Evolutionary conservation across 2,113 vertebrate species (phyloP).

Genomic region (Chrysochloris asiatica): DNA sequence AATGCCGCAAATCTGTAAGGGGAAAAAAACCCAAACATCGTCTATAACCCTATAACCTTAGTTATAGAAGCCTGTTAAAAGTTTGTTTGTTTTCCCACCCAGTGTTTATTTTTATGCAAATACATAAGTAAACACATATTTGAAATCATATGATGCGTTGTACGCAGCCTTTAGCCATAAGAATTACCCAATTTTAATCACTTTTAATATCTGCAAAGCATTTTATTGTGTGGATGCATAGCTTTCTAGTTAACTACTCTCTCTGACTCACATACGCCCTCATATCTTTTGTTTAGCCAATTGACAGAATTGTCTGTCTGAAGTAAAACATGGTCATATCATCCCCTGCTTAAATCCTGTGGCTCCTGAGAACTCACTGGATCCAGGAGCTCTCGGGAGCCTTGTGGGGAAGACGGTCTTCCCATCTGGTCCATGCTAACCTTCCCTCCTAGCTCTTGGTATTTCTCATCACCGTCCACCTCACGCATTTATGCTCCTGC

Average conservation of each 20-base stretch:
- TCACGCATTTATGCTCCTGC: not conserved
- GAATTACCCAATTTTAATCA: slow-evolving; percentile 8
- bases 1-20: slow-evolving; percentile 9
- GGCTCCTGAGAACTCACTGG: not conserved
- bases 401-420: rapidly evolving
- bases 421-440: not conserved
- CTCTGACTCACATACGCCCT: not conserved
- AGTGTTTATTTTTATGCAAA: not conserved
- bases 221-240: not conserved
- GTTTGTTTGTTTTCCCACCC: slow-evolving; percentile 29
- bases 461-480: not conserved
- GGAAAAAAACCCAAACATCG: slow-evolving; percentile 32
- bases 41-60: slow-evolving; percentile 1
- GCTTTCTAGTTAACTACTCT: slow-evolving; percentile 11
- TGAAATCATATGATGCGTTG: not conserved
- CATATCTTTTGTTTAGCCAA: not conserved
- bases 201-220: not conserved
- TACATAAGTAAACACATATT: not conserved
- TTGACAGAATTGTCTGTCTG: not conserved
- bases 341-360: slow-evolving; percentile 21
- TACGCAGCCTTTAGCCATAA: not conserved
- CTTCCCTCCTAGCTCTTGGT: not conserved
- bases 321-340: slow-evolving; percentile 45
- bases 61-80: slow-evolving; percentile 30
- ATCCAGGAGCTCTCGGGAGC: not conserved